phyloP scores from a whole-genome alignment of 2,888 invertebrate genomes.

The Gortyna flavago region DNA sequence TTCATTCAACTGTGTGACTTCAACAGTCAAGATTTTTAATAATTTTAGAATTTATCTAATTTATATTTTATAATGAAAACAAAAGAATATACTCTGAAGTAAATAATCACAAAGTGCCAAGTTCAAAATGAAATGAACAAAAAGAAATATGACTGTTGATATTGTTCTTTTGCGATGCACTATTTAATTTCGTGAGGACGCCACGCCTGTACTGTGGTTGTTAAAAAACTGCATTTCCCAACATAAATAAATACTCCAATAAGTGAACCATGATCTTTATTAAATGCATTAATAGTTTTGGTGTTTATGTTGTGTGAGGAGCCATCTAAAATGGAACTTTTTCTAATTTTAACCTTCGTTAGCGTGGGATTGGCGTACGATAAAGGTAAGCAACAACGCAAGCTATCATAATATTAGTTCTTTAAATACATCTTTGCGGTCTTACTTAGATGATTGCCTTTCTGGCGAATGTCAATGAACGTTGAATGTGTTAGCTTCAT shows the following conservation, averaged over 20 bases:
- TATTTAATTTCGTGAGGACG: constrained; percentile 52
- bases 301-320: constrained; percentile 49
- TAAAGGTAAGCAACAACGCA: constrained; percentile 75
- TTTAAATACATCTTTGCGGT: background rate
- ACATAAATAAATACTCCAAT: constrained; percentile 27
- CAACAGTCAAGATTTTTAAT: constrained; percentile 14
- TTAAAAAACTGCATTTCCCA: constrained; percentile 15
- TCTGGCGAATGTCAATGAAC: constrained; percentile 14
- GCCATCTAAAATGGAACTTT: constrained; percentile 73
- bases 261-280: constrained; percentile 15
- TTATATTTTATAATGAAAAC: constrained; percentile 50
- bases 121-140: constrained; percentile 12
- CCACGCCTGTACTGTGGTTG: constrained; percentile 67
- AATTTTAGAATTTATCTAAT: constrained; percentile 28
- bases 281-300: constrained; percentile 55
- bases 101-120: constrained; percentile 23
- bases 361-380: constrained; percentile 77
- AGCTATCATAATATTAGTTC: constrained; percentile 8
- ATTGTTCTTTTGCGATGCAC: constrained; percentile 29
- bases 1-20: constrained; percentile 4
- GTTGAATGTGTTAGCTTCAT: background rate
- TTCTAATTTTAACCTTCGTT: constrained; percentile 79
- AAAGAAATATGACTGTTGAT: constrained; percentile 18
- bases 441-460: background rate
- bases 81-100: constrained; percentile 13